Evolutionary conservation across 2,797 vertebrate genomes (phyloP).

Genomic region (Pseudochirops cupreus): DNA sequence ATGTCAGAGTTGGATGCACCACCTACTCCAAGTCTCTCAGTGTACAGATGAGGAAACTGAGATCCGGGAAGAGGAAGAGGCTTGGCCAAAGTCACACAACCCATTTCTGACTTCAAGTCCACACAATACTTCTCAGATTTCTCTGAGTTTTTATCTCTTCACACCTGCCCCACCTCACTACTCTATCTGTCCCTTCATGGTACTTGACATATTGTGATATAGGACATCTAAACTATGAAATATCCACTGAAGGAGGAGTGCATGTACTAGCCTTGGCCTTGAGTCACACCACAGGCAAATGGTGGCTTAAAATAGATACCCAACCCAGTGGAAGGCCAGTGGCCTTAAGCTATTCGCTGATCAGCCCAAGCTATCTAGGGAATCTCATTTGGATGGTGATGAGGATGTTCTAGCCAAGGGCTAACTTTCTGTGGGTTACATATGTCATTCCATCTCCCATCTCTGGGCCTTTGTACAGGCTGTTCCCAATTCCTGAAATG

Average conservation of each 20-base stretch:
- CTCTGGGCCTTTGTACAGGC: background rate
- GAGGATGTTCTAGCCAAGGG: background rate
- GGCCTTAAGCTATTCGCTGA: background rate
- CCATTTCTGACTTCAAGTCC: background rate
- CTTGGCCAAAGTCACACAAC: background rate
- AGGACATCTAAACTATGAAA: background rate
- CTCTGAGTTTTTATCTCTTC: background rate
- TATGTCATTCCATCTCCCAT: background rate
- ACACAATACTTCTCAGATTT: background rate
- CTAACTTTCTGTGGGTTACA: background rate
- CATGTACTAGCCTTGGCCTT: conserved; percentile 63
- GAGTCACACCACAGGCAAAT: conserved; percentile 53
- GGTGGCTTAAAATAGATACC: conserved; percentile 9
- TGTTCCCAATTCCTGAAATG: background rate
- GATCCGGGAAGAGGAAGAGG: background rate
- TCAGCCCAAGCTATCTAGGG: background rate
- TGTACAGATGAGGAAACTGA: background rate
- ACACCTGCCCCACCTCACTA: background rate
- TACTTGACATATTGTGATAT: background rate
- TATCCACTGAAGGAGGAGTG: background rate
- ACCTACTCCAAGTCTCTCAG: background rate
- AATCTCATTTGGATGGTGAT: background rate
- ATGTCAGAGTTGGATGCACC: background rate
- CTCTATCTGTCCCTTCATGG: background rate
- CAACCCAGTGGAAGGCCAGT: conserved; percentile 51